Base-by-base conservation (phyloP, 2,888 invertebrate genomes). In the Coleophora deauratella region DNA sequence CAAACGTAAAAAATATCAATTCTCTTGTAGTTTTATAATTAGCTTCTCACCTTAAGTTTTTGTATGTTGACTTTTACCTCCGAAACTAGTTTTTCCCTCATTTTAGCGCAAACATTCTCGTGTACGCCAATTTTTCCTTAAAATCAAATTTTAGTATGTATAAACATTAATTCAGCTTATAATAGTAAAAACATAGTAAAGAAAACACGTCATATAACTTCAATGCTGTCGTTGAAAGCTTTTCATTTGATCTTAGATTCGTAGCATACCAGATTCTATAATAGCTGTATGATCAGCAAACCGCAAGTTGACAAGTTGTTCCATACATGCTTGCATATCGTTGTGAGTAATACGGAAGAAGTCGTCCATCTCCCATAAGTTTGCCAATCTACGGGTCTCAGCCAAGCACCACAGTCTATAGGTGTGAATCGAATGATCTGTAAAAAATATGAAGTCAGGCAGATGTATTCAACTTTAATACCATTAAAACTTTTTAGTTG, bases 371-470 rank as follows among this genome's bases (percentile, higher is more conserved):
- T 90, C 88, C 94, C 94, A 95, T 38, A 87, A 84, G 49, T 91
- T 91, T 8, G 92, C 91, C 10, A 93, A 77, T 41, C 90, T 87
- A 44, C 92, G 90, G 0, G 92, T 91, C 66, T 92, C 91, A 13
- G 90, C 89, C 35, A 90, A 77, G 33, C 92, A 91, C 94, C 94
- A 94, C 7, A 94, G 76, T 30, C 94, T 87, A 64, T 91, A 91
- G 0, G 92, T 92, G 64, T 95, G 94, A 33, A 94, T 88, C 0
- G 93, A 91, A 62, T 93, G 93, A 79, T 93, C 93, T 91, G 62
- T 6, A 54, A 55, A 9, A 31, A 4, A n/a, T n/a, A n/a, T n/a
- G n/a, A n/a, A n/a, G n/a, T n/a, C n/a, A n/a, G n/a, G n/a, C n/a
- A n/a, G n/a, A n/a, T n/a, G n/a, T n/a, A n/a, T n/a, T n/a, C n/a